These are phyloP conservation scores for Staurois parvus DNA, from an alignment of 2,797 vertebrate genomes.

Conservation along the genomic window DNA sequence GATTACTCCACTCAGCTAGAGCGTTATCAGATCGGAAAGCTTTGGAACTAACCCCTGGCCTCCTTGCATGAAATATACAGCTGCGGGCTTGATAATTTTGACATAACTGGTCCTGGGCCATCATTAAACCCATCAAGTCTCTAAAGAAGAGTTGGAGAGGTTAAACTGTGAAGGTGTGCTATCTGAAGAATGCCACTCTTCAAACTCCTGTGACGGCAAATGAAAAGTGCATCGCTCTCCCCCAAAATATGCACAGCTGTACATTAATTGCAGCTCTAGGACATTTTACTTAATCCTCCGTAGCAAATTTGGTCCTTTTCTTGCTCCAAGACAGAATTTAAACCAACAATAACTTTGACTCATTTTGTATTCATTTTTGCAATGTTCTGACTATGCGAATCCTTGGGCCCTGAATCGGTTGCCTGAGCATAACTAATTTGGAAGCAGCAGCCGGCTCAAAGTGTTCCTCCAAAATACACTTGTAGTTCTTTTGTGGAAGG, in stretches of 20 bases:
- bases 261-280: constrained; percentile 56
- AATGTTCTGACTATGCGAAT: constrained; percentile 11
- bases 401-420: constrained; percentile 6
- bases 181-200: constrained; percentile 2
- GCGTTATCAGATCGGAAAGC: constrained; percentile 18
- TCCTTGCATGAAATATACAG: constrained; percentile 1
- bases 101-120: neutral
- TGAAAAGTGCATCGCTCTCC: constrained; percentile 24
- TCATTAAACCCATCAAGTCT: constrained; percentile 9
- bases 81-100: neutral
- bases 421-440: constrained; percentile 16
- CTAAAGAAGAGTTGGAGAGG: constrained; percentile 2
- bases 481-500: too few relatives aligned
- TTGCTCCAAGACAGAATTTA: constrained; percentile 47
- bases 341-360: constrained; percentile 31
- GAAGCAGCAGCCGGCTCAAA: neutral
- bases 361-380: constrained; percentile 24
- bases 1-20: neutral
- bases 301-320: constrained; percentile 54
- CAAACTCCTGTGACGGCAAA: constrained; percentile 11
- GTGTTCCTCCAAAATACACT: neutral
- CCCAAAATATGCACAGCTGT: constrained; percentile 51
- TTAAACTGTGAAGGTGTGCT: constrained; percentile 12
- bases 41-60: constrained; percentile 1
- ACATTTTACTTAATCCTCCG: constrained; percentile 55